A percentile compares a stretch with the other conserved stretches of the same genome.
phyloP scores from a whole-genome alignment of 2,797 vertebrate genomes.

The Acipenser oxyrinchus region DNA sequence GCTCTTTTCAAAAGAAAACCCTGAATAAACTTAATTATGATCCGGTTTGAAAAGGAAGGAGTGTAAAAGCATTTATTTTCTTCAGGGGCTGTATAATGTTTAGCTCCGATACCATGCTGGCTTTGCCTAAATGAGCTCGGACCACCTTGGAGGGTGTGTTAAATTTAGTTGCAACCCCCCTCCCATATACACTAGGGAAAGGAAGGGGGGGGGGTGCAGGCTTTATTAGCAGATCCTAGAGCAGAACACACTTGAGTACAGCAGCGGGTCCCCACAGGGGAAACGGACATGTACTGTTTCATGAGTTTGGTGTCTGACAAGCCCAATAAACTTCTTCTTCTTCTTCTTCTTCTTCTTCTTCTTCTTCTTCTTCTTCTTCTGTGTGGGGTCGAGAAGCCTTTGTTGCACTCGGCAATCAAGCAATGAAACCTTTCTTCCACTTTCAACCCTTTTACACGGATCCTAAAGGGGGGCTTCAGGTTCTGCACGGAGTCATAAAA shows the following conservation, averaged over 20 bases:
- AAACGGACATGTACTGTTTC: conserved; percentile 38
- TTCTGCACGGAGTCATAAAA: conserved; percentile 38
- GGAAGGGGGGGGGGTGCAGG: conserved; percentile 1
- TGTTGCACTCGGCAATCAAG: conserved; percentile 25
- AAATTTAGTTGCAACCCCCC: conserved; percentile 25
- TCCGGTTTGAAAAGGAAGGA: background rate
- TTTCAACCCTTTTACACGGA: conserved; percentile 43
- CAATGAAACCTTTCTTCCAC: conserved; percentile 29
- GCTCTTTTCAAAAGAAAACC: background rate
- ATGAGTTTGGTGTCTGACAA: conserved; percentile 36
- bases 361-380: background rate
- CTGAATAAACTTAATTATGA: background rate
- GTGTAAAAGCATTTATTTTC: background rate
- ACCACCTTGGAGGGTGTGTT: conserved; percentile 33
- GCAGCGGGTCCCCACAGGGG: conserved; percentile 21
- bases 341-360: no score
- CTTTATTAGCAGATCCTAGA: conserved; percentile 6
- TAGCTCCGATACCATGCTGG: background rate
- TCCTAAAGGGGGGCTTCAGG: conserved; percentile 29
- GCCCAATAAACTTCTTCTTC: conserved; percentile 12
- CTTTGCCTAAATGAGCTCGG: conserved; percentile 27
- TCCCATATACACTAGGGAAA: background rate
- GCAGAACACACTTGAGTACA: conserved; percentile 20
- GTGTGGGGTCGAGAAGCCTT: conserved; percentile 38
- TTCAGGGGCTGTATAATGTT: background rate